Evolutionary conservation across 2,888 invertebrate species (phyloP).

Genomic region (Agrypnus murinus): DNA sequence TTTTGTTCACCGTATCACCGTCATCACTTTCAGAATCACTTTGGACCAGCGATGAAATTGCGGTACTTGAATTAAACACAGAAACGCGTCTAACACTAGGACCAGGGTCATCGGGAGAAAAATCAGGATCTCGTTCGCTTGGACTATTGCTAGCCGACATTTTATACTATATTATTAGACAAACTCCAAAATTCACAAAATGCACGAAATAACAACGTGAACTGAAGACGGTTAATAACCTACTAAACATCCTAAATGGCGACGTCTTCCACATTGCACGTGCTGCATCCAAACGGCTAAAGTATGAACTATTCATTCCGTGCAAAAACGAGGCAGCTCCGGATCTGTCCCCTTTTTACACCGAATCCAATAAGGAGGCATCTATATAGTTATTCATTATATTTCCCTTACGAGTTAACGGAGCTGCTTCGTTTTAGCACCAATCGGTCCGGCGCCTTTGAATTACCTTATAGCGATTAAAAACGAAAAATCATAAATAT

Average conservation of each 20-base stretch:
- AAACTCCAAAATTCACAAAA: conserved; percentile 24
- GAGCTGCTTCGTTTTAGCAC: conserved; percentile 39
- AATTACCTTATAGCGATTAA: no score
- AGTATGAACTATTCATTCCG: conserved; percentile 9
- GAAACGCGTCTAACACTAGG: conserved; percentile 47
- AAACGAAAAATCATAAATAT: no score
- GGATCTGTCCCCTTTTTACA: conserved; percentile 36
- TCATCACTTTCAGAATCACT: conserved; percentile 39
- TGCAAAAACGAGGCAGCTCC: conserved; percentile 33
- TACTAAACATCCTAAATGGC: background rate
- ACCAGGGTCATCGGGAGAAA: conserved; percentile 44
- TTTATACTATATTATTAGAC: conserved; percentile 24
- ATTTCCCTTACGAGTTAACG: conserved; percentile 2
- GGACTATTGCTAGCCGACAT: conserved; percentile 30
- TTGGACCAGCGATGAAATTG: conserved; percentile 46
- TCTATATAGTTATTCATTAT: conserved; percentile 35
- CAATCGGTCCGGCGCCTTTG: conserved; percentile 22
- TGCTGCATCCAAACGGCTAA: conserved; percentile 22
- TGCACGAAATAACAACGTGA: conserved; percentile 26
- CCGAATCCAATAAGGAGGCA: conserved; percentile 42
- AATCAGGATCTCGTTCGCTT: conserved; percentile 40
- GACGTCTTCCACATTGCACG: conserved; percentile 11
- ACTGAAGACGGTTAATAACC: conserved; percentile 22
- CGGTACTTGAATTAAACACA: conserved; percentile 46
- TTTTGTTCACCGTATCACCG: background rate